Percentiles rank a stretch among this genome's conserved stretches.
Conservation (phyloP, 2,113 vertebrate genomes). For the Prietella phreatophila region DNA sequence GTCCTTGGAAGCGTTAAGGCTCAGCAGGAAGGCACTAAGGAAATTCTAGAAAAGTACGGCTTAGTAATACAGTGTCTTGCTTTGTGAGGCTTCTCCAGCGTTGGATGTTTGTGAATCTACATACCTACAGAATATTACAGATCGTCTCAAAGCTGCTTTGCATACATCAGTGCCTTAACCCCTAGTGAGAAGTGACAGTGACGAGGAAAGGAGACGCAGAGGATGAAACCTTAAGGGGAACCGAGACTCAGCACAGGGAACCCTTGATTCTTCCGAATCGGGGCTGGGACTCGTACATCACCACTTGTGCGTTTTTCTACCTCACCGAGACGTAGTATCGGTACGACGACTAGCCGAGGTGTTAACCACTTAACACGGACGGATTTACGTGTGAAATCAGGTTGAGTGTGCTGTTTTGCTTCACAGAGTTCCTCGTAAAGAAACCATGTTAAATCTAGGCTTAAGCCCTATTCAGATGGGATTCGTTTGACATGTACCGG, state of each 20-base stretch:
- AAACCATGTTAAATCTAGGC: neutral
- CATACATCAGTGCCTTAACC: conserved; percentile 5
- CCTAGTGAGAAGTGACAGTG: neutral
- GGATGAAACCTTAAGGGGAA: neutral
- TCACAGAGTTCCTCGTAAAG: neutral
- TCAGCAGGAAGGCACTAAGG: neutral
- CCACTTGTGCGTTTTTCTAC: neutral
- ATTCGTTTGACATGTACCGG: no score
- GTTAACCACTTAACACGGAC: no score
- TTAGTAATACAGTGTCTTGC: neutral
- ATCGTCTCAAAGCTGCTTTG: neutral
- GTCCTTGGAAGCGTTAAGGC: neutral
- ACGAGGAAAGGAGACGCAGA: neutral
- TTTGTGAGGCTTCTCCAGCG: neutral
- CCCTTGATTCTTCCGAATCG: neutral
- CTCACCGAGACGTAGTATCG: neutral
- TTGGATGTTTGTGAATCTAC: neutral
- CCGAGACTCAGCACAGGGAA: neutral
- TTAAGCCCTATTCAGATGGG: no score
- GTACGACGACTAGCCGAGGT: neutral
- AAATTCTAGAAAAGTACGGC: neutral
- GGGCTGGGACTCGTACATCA: neutral
- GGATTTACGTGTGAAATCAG: no score
- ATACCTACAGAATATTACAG: neutral
- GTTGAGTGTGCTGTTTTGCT: neutral